phyloP scores from a whole-genome alignment of 1,140 invertebrate genomes.

The Macrotrachela quadricornifera region DNA sequence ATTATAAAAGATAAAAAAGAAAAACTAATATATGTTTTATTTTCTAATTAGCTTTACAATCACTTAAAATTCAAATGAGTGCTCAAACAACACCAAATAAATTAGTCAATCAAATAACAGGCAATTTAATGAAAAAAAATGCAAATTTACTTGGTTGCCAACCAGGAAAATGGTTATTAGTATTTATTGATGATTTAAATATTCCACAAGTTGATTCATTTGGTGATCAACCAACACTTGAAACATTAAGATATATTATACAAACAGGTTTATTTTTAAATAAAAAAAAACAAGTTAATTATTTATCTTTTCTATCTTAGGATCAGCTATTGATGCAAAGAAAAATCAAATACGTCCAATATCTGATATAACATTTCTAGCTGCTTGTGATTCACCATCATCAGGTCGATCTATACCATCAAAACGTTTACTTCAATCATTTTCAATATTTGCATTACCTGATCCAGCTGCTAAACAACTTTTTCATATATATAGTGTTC shows the following conservation, averaged over 20 bases:
- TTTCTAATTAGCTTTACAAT: too few species aligned
- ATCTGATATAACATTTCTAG: too few species aligned
- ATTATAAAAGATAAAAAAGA: too few species aligned
- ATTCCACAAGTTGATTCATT: constrained; percentile 62
- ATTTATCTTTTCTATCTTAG: background rate
- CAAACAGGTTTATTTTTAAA: background rate
- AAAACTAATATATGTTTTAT: too few species aligned
- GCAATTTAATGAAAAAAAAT: constrained; percentile 53
- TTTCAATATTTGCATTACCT: constrained; percentile 12
- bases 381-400: too few species aligned
- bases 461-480: constrained; percentile 26
- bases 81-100: constrained; percentile 45
- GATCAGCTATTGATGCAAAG: constrained; percentile 22
- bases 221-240: constrained; percentile 59
- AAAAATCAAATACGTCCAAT: too few species aligned
- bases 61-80: background rate
- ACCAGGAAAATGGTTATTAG: constrained; percentile 51
- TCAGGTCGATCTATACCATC: too few species aligned
- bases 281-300: background rate
- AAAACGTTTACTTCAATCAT: too few species aligned
- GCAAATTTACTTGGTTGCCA: constrained; percentile 52
- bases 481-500: constrained; percentile 30
- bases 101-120: constrained; percentile 47
- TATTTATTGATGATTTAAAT: constrained; percentile 68
- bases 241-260: constrained; percentile 44